phyloP scores from a whole-genome alignment of 2,797 vertebrate genomes.

The Denticeps clupeoides region DNA sequence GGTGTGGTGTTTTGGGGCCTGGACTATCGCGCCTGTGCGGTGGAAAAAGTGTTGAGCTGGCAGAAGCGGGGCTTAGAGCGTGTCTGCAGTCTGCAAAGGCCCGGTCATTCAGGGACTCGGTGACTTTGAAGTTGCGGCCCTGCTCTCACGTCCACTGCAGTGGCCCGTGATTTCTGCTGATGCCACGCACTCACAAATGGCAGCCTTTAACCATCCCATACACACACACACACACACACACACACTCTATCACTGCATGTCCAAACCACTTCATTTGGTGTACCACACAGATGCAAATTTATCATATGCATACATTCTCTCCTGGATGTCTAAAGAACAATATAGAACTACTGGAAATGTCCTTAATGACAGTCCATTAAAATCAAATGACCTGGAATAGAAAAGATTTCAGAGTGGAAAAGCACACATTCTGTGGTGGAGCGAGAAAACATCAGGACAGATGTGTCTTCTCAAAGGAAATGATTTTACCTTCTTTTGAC shows the following conservation, averaged over 20 bases:
- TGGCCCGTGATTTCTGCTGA: slow-evolving; percentile 1
- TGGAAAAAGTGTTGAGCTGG: slow-evolving; percentile 23
- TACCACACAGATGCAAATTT: no score
- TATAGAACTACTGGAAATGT: no score
- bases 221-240: background rate
- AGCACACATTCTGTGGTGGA: no score
- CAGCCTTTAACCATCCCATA: background rate
- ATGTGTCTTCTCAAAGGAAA: no score
- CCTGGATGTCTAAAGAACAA: no score
- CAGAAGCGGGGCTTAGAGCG: slow-evolving; percentile 13
- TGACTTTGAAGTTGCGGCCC: slow-evolving; percentile 7
- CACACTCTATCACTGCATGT: background rate
- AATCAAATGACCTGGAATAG: no score
- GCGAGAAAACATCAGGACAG: no score
- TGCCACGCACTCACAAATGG: background rate
- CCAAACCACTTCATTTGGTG: no score
- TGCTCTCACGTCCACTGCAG: slow-evolving; percentile 1
- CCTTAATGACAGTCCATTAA: no score
- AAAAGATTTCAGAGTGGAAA: no score
- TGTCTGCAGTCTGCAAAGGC: background rate
- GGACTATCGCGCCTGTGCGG: slow-evolving; percentile 13
- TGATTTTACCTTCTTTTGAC: no score
- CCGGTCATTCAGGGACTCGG: slow-evolving; percentile 17
- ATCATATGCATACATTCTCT: no score
- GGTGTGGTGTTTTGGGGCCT: slow-evolving; percentile 13